Percentiles rank a stretch among this genome's conserved stretches.
Conservation (phyloP, 2,797 vertebrate genomes). For the Pipistrellus kuhlii region DNA sequence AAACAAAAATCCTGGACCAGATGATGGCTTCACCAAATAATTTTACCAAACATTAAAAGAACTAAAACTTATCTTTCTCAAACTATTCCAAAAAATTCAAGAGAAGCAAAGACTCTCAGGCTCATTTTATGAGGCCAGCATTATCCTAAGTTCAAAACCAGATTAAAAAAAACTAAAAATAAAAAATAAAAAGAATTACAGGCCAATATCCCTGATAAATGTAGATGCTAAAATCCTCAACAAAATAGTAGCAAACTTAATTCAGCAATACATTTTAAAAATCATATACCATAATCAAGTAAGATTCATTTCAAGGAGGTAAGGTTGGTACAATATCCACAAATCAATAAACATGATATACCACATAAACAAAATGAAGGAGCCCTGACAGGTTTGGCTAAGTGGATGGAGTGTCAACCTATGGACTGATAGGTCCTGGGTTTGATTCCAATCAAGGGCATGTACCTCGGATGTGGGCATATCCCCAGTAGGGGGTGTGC, state of each 20-base stretch:
- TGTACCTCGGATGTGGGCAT: too few species aligned
- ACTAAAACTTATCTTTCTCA: background rate
- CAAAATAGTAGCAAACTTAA: background rate
- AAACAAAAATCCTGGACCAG: background rate
- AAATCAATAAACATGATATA: background rate
- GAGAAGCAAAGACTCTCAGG: background rate
- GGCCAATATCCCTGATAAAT: background rate
- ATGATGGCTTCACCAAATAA: background rate
- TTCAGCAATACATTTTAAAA: background rate
- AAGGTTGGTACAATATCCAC: background rate
- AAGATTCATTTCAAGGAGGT: background rate
- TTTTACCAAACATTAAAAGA: background rate
- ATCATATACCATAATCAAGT: background rate
- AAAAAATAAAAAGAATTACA: background rate
- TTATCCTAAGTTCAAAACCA: background rate
- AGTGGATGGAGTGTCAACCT: too few species aligned
- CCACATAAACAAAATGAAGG: background rate
- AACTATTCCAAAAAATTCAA: background rate
- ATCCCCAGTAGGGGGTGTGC: too few species aligned
- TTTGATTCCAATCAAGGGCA: too few species aligned
- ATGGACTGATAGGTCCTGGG: too few species aligned
- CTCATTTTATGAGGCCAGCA: background rate
- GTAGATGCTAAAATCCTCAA: background rate
- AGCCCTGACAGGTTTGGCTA: background rate
- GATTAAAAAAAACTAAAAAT: background rate